Conservation (phyloP, 2,888 invertebrate species). For the Minunthozetes semirufus region DNA sequence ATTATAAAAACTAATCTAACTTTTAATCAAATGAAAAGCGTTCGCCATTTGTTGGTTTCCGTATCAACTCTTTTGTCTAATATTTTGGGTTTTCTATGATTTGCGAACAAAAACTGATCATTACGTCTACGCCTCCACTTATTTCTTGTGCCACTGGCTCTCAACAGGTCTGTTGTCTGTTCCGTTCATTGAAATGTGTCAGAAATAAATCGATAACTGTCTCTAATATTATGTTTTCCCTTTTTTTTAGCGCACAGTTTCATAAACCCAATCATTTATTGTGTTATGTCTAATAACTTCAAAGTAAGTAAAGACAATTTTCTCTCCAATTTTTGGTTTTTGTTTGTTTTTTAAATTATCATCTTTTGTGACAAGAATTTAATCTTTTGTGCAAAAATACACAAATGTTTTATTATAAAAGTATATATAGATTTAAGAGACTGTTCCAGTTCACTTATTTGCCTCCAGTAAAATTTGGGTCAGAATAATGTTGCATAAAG, state of each 20-base stretch:
- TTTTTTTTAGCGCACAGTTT: background rate
- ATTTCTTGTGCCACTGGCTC: background rate
- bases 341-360: background rate
- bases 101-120: background rate
- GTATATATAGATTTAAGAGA: too few species aligned
- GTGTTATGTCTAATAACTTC: background rate
- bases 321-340: too few species aligned
- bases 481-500: too few species aligned
- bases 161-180: background rate
- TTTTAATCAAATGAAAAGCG: background rate
- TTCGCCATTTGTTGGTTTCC: slow-evolving; percentile 13
- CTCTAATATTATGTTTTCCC: too few species aligned
- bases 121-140: background rate
- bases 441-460: too few species aligned
- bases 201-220: background rate
- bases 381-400: too few species aligned
- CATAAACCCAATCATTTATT: background rate
- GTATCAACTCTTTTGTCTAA: background rate
- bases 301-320: background rate
- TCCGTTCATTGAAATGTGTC: too few species aligned
- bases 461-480: too few species aligned
- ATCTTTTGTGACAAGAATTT: too few species aligned
- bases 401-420: too few species aligned
- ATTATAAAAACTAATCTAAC: background rate
- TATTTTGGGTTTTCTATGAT: background rate